Conservation (phyloP, 2,888 invertebrate species). For the Maniola hyperantus region DNA sequence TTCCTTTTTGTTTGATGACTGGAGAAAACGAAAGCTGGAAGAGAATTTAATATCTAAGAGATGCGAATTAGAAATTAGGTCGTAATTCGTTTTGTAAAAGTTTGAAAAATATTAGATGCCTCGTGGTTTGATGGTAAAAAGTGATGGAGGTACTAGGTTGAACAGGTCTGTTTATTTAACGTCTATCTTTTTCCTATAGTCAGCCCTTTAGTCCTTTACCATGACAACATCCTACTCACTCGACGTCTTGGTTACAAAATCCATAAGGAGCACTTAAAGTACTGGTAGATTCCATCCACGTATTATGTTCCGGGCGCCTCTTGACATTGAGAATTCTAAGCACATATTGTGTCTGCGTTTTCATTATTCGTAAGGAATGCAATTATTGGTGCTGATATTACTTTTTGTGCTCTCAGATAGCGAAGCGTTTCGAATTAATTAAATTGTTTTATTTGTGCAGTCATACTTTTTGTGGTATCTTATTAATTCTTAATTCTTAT, state of each 20-base stretch:
- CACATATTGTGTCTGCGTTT: slow-evolving; percentile 22
- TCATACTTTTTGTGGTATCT: neutral
- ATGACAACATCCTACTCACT: slow-evolving; percentile 28
- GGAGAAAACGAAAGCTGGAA: too few species aligned
- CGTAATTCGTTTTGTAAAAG: too few species aligned
- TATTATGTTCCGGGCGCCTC: slow-evolving; percentile 15
- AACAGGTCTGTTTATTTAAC: neutral
- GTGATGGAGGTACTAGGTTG: neutral
- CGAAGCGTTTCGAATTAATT: slow-evolving; percentile 1
- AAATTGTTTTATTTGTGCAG: neutral
- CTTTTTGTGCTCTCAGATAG: neutral
- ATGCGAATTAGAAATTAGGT: too few species aligned
- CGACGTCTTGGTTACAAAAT: slow-evolving; percentile 34
- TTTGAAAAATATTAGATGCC: too few species aligned
- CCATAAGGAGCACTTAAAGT: slow-evolving; percentile 32
- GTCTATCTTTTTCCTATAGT: neutral
- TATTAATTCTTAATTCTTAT: neutral
- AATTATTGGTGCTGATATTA: slow-evolving; percentile 19
- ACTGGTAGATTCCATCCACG: slow-evolving; percentile 20
- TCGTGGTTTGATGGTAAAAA: neutral
- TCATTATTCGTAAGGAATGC: slow-evolving; percentile 22
- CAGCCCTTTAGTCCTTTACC: neutral
- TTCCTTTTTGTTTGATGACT: too few species aligned
- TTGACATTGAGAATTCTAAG: slow-evolving; percentile 22
- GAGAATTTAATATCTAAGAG: too few species aligned